Base-by-base conservation (phyloP, 2,888 invertebrate species). In the Liopterus haemorrhoidalis region DNA sequence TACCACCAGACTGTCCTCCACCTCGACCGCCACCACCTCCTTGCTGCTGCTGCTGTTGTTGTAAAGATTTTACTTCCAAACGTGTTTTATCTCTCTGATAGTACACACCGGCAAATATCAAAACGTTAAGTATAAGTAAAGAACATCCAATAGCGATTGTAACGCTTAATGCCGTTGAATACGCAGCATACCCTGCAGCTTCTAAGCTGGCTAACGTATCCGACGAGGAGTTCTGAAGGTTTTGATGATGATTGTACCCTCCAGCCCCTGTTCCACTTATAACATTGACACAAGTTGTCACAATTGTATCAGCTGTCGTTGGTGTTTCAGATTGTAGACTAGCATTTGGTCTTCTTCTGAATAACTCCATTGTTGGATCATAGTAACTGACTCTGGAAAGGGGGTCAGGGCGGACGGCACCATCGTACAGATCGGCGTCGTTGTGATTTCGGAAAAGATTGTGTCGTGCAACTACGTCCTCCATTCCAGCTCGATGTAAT, bases 381-480 rank as follows among this genome's bases (percentile, higher is more conserved):
- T 76, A 77, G 62, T 76, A 77, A 51, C 70, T 69, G 52, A 76
- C 74, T 51, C 82, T 70, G 25, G 80, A 78, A 49, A 87, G 71
- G n/a, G 87, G 87, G 69, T 89, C 89, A 6, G 87, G 85, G 49
- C 92, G 76, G 20, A 92, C 88, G 31, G 85, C 78, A 35, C 92
- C 92, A 64, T 93, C 93, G 70, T 93, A 94, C 16, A 92, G 72
- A 50, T 85, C 85, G 54, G 84, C 82, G 65, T 92, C 90, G 63
- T 89, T 85, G 69, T 91, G 86, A 70, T 90, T 85, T 54, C 85
- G 79, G 69, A 94, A 89, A 53, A 92, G 77, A 69, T 94, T 93
- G 70, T 92, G 90, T 33, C 85, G 74, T 1, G 85, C 82, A 30
- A 86, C 85, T 5, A 87, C 88, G 66, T 89, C 89, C 60, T 88